A percentile compares a stretch with the other conserved stretches of the same genome.
These are phyloP conservation scores for Ichneumoninae sp. DNA, from an alignment of 2,888 invertebrate species.

Conservation along the genomic window DNA sequence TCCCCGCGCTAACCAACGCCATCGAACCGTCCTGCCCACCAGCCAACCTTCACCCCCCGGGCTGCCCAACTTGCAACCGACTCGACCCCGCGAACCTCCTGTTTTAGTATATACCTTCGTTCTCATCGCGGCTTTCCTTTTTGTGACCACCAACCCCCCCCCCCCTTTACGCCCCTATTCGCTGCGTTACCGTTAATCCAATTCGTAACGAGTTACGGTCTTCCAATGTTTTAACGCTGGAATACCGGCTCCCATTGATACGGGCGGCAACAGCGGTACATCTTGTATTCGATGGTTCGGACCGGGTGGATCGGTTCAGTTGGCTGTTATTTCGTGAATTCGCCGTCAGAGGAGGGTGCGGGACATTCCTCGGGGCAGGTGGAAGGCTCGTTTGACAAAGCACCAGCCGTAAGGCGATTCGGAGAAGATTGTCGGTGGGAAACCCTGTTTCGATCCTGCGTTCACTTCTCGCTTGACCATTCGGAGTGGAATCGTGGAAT, in stretches of 20 bases:
- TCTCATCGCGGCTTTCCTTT: constrained; percentile 32
- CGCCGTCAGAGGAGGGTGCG: neutral
- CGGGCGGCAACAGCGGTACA: neutral
- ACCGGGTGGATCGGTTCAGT: neutral
- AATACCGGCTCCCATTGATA: constrained; percentile 15
- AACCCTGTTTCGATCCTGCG: neutral
- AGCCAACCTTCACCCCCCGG: constrained; percentile 1
- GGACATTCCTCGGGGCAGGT: constrained; percentile 23
- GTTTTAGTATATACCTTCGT: constrained; percentile 20
- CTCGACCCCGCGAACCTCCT: neutral
- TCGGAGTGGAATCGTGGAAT: constrained; percentile 75
- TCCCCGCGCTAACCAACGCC: constrained; percentile 43
- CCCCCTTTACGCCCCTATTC: constrained; percentile 30
- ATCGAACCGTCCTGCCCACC: constrained; percentile 42
- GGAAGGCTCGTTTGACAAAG: constrained; percentile 44
- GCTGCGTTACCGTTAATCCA: constrained; percentile 48
- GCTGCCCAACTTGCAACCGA: neutral
- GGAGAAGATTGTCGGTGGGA: constrained; percentile 21
- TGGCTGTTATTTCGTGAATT: constrained; percentile 21
- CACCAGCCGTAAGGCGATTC: constrained; percentile 35
- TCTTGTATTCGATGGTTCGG: neutral
- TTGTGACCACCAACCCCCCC: neutral
- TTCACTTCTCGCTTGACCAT: constrained; percentile 70
- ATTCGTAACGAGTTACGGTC: constrained; percentile 43
- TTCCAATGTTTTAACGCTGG: constrained; percentile 36